Base-by-base conservation (phyloP, 2,888 invertebrate genomes). In the Odontothrips loti region DNA sequence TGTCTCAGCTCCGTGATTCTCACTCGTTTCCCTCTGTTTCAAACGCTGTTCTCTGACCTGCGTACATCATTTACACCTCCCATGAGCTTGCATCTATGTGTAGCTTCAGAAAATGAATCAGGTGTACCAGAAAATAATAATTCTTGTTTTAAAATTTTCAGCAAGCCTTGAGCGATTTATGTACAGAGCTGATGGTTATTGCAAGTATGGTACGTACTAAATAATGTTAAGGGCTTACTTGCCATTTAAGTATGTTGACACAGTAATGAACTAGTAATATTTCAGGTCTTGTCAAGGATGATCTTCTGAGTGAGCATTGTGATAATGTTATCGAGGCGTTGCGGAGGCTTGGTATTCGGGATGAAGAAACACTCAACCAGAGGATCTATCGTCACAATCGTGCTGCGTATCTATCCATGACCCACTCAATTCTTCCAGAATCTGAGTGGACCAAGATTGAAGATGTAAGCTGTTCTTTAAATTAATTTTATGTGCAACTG, bases 401-500 rank as follows among this genome's bases (percentile, higher is more conserved):
- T 10, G 68, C 68, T 9, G 68, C 68, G 9, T 27, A 27, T 23
- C 27, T 75, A 2, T 75, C 68, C 23, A 75, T 75, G 68, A 75
- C 23, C 68, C 23, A 75, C 11, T 0, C 27, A 12, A 75, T 75
- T 27, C 68, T 75, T 12, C 68, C 68, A 10, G 68, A 75, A 9
- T 12, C 12, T 12, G 23, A 75, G 23, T 75, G 68, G 68, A 75
- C 68, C n/a, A 75, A 75, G 68, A 75, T 75, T 75, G 68, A 75
- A 12, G 68, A 75, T 8, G 68, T 75, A 75, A 9, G 23, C 34
- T 43, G 2, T 6, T 43, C 34, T 43, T 43, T n/a, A 23, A 23
- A 75, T 4, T 27, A 27, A 6, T 58, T 17, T n/a, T 17, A 15
- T 27, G 8, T 75, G 23, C 12, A 27, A 68, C 1, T 75, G 27